These are phyloP conservation scores for Streptopelia turtur DNA, from an alignment of 2,797 vertebrate species.

Conservation along the genomic window DNA sequence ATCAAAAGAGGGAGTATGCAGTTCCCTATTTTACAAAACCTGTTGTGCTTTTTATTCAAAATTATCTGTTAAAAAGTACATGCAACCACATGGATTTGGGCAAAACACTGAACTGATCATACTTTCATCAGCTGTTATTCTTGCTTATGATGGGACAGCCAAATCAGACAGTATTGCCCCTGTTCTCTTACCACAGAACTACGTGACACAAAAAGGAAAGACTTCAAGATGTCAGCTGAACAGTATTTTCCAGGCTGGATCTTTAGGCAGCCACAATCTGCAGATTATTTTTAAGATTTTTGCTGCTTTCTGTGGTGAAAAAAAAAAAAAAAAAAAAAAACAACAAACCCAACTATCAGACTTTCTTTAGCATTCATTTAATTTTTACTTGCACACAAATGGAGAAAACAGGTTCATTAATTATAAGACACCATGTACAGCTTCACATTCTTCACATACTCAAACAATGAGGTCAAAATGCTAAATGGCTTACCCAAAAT, in stretches of 20 bases:
- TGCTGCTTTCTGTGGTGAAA: not conserved
- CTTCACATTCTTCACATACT: not conserved
- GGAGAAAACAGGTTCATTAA: not conserved
- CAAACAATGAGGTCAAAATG: not conserved
- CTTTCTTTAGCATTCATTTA: not conserved
- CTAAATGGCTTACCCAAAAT: not conserved
- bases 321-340: not conserved
- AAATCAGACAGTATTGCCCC: not conserved
- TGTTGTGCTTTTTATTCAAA: not conserved
- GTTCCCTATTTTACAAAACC: not conserved
- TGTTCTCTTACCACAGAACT: not conserved
- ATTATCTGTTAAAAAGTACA: not conserved
- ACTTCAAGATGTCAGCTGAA: not conserved
- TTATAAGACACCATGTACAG: not conserved
- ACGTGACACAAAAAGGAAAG: not conserved
- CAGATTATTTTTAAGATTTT: not conserved
- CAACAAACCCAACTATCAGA: no score
- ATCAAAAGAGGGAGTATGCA: accelerated
- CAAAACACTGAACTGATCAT: not conserved
- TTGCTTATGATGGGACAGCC: not conserved
- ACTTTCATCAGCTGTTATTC: not conserved
- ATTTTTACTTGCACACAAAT: not conserved
- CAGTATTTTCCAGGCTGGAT: not conserved
- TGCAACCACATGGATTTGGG: not conserved
- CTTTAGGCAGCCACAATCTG: not conserved